Base-by-base conservation (phyloP, 2,113 vertebrate species). In the Eurypyga helias region DNA sequence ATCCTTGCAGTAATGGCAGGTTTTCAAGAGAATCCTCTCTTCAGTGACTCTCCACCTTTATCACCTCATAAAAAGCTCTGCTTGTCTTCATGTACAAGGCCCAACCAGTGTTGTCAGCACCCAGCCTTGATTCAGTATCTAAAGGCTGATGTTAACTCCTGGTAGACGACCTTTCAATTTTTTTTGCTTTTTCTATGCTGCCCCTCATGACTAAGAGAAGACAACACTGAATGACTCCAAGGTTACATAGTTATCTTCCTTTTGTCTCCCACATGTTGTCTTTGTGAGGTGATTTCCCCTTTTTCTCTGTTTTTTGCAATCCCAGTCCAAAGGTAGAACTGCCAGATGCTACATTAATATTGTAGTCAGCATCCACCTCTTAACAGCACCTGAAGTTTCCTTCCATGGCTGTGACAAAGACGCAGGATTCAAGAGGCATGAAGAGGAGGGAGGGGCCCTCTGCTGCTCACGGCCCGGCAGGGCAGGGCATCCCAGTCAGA, bases 361-460 rank as follows among this genome's bases (percentile, higher is more conserved):
- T 48, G 29, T n/a, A 65, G 46, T 67, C 17, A 33, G 20, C 16
- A 84, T 55, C 3, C 3, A 14, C 60, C 31, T 93, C 57, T 69
- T 71, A 78, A 52, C 20, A 79, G 43, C 52, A 76, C 17, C 29
- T 61, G 34, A 89, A 95, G 77, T 57, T 45, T 72, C 72, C 31
- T 95, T 87, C 85, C 57, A 73, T 10, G 46, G 31, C 41, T 81
- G 10, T 72, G 79, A 65, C 28, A 76, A 92, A 31, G 24, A 83
- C 45, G 46, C 17, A 60, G 26, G 33, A 88, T 48, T 77, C 54
- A 60, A 90, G 75, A 83, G 46, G 21, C 5, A 52, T 28, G 51
- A 57, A 66, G 33, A 41, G 28, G 49, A 91, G 9, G 45, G 14
- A 93, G 24, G 19, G 93, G 17, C 7, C 13, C 31, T 91, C 36